phyloP scores from a whole-genome alignment of 2,888 invertebrate species.

The Spilarctia lutea region DNA sequence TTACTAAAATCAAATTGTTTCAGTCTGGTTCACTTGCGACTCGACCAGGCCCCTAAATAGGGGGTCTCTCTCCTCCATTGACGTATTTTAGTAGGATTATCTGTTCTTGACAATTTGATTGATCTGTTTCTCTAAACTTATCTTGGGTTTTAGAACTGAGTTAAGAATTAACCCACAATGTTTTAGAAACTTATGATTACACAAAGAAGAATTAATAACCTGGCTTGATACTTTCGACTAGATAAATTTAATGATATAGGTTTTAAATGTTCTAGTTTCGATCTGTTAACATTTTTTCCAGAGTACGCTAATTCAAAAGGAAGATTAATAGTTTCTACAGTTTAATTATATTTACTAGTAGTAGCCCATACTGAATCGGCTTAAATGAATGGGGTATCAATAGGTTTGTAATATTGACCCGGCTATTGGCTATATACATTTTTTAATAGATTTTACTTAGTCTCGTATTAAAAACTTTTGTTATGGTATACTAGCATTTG shows the following conservation, averaged over 20 bases:
- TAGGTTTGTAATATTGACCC: too few relatives aligned
- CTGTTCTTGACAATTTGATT: constrained; percentile 35
- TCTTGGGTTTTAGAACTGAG: constrained; percentile 6
- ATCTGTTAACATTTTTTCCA: too few relatives aligned
- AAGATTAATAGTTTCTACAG: too few relatives aligned
- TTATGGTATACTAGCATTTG: too few relatives aligned
- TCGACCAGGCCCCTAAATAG: constrained; percentile 35
- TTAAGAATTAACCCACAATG: background rate
- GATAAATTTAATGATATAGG: background rate
- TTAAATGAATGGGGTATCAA: too few relatives aligned
- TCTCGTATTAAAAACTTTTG: too few relatives aligned
- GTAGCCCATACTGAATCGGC: too few relatives aligned
- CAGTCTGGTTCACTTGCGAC: constrained; percentile 60
- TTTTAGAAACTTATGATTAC: background rate
- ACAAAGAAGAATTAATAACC: background rate
- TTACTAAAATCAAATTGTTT: constrained; percentile 63
- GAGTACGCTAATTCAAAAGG: too few relatives aligned
- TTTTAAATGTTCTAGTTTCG: background rate
- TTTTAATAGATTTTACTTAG: too few relatives aligned
- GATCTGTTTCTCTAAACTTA: constrained; percentile 23
- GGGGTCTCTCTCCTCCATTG: constrained; percentile 36
- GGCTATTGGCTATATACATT: too few relatives aligned
- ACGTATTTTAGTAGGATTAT: constrained; percentile 44
- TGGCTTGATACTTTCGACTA: too few relatives aligned
- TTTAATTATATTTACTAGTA: too few relatives aligned